phyloP scores from a whole-genome alignment of 2,113 vertebrate species.

The Ochotona curzoniae region DNA sequence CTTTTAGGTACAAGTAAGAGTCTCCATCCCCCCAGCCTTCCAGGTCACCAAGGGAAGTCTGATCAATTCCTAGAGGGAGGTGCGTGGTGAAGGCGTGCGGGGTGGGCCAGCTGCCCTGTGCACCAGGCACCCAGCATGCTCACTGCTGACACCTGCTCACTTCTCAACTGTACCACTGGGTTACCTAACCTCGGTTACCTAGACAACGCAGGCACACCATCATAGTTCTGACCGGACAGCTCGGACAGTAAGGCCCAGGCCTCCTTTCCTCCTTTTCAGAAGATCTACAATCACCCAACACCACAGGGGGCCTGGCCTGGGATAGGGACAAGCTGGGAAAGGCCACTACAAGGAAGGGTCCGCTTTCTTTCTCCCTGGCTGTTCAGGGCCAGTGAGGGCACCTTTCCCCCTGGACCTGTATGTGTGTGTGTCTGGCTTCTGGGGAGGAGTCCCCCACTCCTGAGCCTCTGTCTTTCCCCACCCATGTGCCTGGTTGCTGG shows the following conservation, averaged over 20 bases:
- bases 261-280: too few species aligned
- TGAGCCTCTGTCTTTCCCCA: not conserved
- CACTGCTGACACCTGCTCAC: not conserved
- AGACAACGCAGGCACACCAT: not conserved
- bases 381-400: not conserved
- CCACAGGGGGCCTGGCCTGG: not conserved
- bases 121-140: not conserved
- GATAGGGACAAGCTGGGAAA: accelerated
- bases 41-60: not conserved
- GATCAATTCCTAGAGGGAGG: accelerated
- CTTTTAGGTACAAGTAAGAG: too few species aligned
- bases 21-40: not conserved
- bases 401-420: not conserved
- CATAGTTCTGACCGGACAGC: too few species aligned
- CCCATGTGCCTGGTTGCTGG: not conserved
- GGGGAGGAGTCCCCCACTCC: not conserved
- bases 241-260: too few species aligned
- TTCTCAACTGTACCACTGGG: not conserved
- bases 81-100: too few species aligned
- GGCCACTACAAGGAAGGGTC: not conserved
- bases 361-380: not conserved
- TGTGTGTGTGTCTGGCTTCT: not conserved
- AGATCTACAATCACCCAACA: too few species aligned
- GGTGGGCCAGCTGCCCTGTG: not conserved
- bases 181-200: not conserved